Evolutionary conservation across 2,888 invertebrate species (phyloP).

Genomic region (Drosophila differens): DNA sequence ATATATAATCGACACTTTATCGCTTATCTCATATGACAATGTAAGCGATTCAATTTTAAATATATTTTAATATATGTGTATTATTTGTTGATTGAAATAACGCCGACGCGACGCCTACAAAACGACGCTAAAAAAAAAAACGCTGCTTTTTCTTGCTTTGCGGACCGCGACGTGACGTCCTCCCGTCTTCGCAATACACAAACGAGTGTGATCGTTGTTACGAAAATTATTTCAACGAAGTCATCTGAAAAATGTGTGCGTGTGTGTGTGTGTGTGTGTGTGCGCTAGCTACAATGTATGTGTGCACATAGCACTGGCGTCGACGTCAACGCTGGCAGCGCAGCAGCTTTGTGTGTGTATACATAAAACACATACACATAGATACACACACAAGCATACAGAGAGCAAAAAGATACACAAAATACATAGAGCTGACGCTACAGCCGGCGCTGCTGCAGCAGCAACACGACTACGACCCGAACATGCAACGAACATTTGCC

Average conservation of each 20-base stretch:
- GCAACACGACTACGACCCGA: slow-evolving; percentile 46
- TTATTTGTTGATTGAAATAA: slow-evolving; percentile 53
- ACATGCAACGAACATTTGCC: slow-evolving; percentile 72
- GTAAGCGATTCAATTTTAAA: slow-evolving; percentile 11
- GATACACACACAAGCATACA: slow-evolving; percentile 21
- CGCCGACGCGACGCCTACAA: slow-evolving; percentile 63
- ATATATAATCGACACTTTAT: slow-evolving; percentile 25
- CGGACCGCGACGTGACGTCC: slow-evolving; percentile 74
- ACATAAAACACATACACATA: slow-evolving; percentile 25
- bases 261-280: slow-evolving; percentile 27
- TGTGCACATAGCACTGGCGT: slow-evolving; percentile 47
- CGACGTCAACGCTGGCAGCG: slow-evolving; percentile 54
- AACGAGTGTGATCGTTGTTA: slow-evolving; percentile 85
- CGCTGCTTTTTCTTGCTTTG: slow-evolving; percentile 48
- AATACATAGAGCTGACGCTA: slow-evolving; percentile 47
- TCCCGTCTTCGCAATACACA: slow-evolving; percentile 84
- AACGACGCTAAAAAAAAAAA: slow-evolving; percentile 55
- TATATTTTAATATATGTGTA: slow-evolving; percentile 17
- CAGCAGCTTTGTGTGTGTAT: slow-evolving; percentile 64
- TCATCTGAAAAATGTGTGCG: slow-evolving; percentile 76
- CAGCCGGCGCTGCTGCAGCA: slow-evolving; percentile 49
- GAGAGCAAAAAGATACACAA: slow-evolving; percentile 63
- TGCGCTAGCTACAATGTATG: slow-evolving; percentile 17
- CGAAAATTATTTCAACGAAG: slow-evolving; percentile 82
- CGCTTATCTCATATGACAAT: slow-evolving; percentile 14